These are phyloP conservation scores for Drosophila albomicans DNA, from an alignment of 1,140 invertebrate genomes.

Conservation along the genomic window DNA sequence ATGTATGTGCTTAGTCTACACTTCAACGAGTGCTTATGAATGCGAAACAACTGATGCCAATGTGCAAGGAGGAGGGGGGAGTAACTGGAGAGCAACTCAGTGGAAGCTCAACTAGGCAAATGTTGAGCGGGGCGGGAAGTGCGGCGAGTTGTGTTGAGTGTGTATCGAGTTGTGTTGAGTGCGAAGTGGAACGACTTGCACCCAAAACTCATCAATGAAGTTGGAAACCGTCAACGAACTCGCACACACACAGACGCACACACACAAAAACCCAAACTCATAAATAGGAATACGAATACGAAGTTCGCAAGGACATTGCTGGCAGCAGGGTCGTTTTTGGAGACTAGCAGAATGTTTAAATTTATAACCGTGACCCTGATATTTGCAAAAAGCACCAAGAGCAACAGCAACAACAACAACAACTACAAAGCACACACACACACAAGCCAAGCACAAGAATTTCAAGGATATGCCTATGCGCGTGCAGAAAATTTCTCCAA, in stretches of 20 bases:
- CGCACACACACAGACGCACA: constrained; percentile 13
- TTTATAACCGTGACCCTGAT: constrained; percentile 85
- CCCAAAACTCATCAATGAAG: constrained; percentile 73
- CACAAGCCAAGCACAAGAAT: constrained; percentile 51
- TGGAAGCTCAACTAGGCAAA: constrained; percentile 42
- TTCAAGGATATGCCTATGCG: constrained; percentile 79
- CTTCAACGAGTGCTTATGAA: constrained; percentile 48
- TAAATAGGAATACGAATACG: constrained; percentile 4
- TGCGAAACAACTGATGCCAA: constrained; percentile 57
- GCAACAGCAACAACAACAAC: constrained; percentile 27
- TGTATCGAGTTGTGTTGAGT: not conserved
- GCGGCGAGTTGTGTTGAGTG: not conserved
- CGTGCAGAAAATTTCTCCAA: constrained; percentile 82
- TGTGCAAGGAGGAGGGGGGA: not conserved
- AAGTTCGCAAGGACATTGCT: constrained; percentile 44
- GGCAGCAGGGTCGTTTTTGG: constrained; percentile 61
- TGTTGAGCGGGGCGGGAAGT: constrained; percentile 36
- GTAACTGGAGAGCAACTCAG: constrained; percentile 21
- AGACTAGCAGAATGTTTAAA: constrained; percentile 79
- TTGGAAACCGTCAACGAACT: constrained; percentile 41
- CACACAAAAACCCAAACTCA: not conserved
- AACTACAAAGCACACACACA: not conserved
- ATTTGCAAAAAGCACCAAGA: constrained; percentile 65
- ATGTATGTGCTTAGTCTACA: constrained; percentile 33
- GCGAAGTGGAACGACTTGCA: constrained; percentile 14